Conservation (phyloP, 2,888 invertebrate genomes). For the Synergus gifuensis region DNA sequence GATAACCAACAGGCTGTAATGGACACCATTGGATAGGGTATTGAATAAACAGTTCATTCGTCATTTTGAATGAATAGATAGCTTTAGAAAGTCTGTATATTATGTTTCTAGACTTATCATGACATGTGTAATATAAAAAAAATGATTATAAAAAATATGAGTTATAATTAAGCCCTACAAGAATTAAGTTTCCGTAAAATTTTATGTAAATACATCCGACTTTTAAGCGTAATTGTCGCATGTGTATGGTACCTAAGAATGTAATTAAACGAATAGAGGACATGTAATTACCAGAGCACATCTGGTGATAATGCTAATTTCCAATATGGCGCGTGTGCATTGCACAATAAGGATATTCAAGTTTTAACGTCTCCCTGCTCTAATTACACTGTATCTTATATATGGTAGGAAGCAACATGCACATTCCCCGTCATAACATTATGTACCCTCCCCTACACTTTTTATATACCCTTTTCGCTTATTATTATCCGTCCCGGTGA, state of each 20-base stretch:
- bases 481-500: neutral
- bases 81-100: neutral
- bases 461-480: slow-evolving; percentile 15
- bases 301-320: slow-evolving; percentile 56
- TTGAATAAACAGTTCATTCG: slow-evolving; percentile 72
- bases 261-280: slow-evolving; percentile 50
- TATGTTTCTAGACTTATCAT: neutral
- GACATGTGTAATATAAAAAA: neutral
- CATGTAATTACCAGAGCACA: slow-evolving; percentile 55
- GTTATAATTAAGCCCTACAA: too few relatives aligned
- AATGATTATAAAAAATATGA: neutral
- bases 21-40: slow-evolving; percentile 61
- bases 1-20: slow-evolving; percentile 62
- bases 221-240: slow-evolving; percentile 32
- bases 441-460: slow-evolving; percentile 25
- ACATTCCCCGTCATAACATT: slow-evolving; percentile 26
- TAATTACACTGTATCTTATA: slow-evolving; percentile 44
- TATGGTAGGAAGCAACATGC: slow-evolving; percentile 16
- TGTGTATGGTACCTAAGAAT: slow-evolving; percentile 47
- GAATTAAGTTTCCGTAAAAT: neutral
- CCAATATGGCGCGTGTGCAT: slow-evolving; percentile 45
- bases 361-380: slow-evolving; percentile 36
- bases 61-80: slow-evolving; percentile 59
- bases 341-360: slow-evolving; percentile 44
- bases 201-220: slow-evolving; percentile 8